A percentile compares a stretch with the other conserved stretches of the same genome.
Evolutionary conservation across 2,888 invertebrate species (phyloP).

Genomic region (Selenia dentaria): DNA sequence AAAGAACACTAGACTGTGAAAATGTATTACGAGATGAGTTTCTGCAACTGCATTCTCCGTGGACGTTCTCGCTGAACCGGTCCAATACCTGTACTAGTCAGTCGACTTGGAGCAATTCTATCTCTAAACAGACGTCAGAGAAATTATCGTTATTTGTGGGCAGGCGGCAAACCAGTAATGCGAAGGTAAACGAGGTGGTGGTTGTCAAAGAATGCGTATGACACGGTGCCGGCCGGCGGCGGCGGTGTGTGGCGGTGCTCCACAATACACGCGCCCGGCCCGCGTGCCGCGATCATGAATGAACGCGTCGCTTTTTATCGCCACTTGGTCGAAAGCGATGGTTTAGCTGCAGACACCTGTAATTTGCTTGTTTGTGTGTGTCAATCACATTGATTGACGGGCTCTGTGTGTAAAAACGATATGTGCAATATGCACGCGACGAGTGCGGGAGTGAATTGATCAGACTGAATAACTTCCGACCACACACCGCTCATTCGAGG

Average conservation of each 20-base stretch:
- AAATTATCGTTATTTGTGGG: conserved; percentile 35
- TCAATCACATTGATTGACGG: conserved; percentile 54
- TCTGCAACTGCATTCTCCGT: conserved; percentile 33
- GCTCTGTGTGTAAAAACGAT: conserved; percentile 25
- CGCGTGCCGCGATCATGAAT: conserved; percentile 48
- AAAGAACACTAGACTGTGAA: no score
- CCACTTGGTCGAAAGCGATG: conserved; percentile 64
- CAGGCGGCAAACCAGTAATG: conserved; percentile 41
- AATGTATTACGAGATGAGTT: conserved; percentile 27
- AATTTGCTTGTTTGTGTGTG: conserved; percentile 67
- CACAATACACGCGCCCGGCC: conserved; percentile 27
- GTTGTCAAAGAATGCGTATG: conserved; percentile 71
- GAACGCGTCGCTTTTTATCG: conserved; percentile 72
- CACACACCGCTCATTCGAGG: neutral
- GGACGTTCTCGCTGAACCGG: conserved; percentile 33
- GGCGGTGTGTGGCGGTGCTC: conserved; percentile 15
- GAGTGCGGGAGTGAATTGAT: conserved; percentile 4
- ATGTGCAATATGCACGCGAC: conserved; percentile 17
- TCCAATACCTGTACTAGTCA: conserved; percentile 25
- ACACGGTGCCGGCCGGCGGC: conserved; percentile 42
- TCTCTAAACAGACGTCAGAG: conserved; percentile 34
- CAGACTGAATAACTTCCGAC: neutral
- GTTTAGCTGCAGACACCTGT: conserved; percentile 68
- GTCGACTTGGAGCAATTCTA: conserved; percentile 32
- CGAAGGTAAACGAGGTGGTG: conserved; percentile 58